Evolutionary conservation across 2,797 vertebrate species (phyloP).

Genomic region (Hozukius guyotensis): DNA sequence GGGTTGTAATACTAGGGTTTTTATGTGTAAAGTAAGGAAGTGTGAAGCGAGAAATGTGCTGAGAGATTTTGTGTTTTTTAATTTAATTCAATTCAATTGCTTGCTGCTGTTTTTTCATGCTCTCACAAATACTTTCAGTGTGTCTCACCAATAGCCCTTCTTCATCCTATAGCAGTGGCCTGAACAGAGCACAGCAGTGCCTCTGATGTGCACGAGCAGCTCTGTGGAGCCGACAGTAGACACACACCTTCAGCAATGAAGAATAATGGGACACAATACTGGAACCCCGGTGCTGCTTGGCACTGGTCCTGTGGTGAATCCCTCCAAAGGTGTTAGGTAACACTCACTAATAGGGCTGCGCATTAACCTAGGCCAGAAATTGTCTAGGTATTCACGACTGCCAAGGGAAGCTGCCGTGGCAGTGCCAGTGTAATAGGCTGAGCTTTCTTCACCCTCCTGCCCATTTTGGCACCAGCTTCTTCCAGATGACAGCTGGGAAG

Average conservation of each 20-base stretch:
- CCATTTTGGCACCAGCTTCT: slow-evolving; percentile 51
- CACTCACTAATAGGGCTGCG: slow-evolving; percentile 26
- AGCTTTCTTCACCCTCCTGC: slow-evolving; percentile 44
- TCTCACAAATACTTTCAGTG: neutral
- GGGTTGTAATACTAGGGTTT: neutral
- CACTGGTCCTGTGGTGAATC: neutral
- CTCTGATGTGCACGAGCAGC: neutral
- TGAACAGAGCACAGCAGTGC: neutral
- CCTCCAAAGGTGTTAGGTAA: slow-evolving; percentile 44
- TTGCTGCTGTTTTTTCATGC: neutral
- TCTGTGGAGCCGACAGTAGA: neutral
- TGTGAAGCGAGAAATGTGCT: neutral
- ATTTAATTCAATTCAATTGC: too few relatives aligned
- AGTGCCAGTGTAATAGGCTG: slow-evolving; percentile 37
- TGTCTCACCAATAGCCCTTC: neutral
- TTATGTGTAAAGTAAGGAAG: neutral
- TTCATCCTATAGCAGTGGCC: neutral
- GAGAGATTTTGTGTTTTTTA: neutral
- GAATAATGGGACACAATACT: neutral
- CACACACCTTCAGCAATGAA: neutral
- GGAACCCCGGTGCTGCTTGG: slow-evolving; percentile 7
- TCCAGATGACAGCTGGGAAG: slow-evolving; percentile 66
- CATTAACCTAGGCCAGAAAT: slow-evolving; percentile 44
- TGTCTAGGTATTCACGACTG: slow-evolving; percentile 37
- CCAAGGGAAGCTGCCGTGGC: slow-evolving; percentile 23